Evolutionary conservation across 2,113 vertebrate species (phyloP).

Genomic region (Pheucticus melanocephalus): DNA sequence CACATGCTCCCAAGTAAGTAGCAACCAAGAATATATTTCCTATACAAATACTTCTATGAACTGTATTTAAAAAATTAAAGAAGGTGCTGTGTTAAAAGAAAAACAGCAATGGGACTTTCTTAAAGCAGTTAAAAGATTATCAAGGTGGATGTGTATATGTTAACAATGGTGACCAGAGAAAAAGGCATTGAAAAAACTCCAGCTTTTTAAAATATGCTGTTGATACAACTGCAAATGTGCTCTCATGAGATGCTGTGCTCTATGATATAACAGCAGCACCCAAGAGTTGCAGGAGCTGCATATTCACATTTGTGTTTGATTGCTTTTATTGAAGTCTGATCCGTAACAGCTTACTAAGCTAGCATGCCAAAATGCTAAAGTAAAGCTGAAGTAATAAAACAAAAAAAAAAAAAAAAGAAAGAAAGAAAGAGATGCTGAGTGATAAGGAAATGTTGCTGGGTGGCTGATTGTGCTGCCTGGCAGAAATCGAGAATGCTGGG

Average conservation of each 20-base stretch:
- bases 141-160: neutral
- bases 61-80: neutral
- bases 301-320: neutral
- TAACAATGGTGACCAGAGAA: neutral
- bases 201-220: neutral
- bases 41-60: neutral
- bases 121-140: neutral
- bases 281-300: neutral
- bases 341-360: neutral
- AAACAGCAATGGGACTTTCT: neutral
- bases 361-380: neutral
- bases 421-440: neutral
- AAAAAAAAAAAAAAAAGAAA: too few species aligned
- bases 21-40: neutral
- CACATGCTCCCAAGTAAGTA: neutral
- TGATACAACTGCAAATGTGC: neutral
- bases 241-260: neutral
- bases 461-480: neutral
- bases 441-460: neutral
- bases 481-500: neutral
- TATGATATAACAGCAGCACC: neutral
- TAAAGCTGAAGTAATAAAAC: neutral
- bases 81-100: neutral
- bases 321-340: constrained; percentile 30
- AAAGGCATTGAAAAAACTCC: neutral